These are phyloP conservation scores for Coelopa pilipes DNA, from an alignment of 2,888 invertebrate species.

Conservation along the genomic window DNA sequence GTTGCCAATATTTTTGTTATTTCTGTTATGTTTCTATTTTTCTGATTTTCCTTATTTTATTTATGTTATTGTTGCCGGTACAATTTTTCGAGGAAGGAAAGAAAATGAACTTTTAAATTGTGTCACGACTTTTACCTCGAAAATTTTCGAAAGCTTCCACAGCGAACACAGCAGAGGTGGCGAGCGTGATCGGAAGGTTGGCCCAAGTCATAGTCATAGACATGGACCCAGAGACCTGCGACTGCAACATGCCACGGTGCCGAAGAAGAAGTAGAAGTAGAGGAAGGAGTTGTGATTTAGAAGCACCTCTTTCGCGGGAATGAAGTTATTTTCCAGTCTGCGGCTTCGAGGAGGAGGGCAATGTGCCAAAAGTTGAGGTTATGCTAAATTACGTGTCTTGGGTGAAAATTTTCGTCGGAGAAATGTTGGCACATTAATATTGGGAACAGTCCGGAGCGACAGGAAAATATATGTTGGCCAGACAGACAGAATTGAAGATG, in stretches of 20 bases:
- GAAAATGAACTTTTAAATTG: conserved; percentile 32
- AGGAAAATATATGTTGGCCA: no score
- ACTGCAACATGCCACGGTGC: background rate
- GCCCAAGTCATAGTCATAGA: background rate
- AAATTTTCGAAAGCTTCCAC: conserved; percentile 1
- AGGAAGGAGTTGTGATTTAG: background rate
- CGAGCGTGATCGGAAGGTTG: conserved; percentile 29
- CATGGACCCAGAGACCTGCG: no score
- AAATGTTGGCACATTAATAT: no score
- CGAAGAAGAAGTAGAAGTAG: conserved; percentile 9
- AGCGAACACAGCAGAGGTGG: conserved; percentile 12
- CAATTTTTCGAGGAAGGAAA: no score
- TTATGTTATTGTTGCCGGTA: no score
- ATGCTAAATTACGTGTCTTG: background rate
- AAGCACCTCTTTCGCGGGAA: conserved; percentile 1
- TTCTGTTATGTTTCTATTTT: no score
- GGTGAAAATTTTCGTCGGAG: no score
- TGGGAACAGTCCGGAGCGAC: no score
- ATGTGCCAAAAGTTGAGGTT: no score
- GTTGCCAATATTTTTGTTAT: no score
- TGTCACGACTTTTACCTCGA: conserved; percentile 31
- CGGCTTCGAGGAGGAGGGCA: background rate
- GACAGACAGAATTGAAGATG: no score
- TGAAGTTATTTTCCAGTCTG: conserved; percentile 13
- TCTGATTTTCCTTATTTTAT: no score